These are phyloP conservation scores for Cephalopholis sonnerati DNA, from an alignment of 2,113 vertebrate species.

Conservation along the genomic window DNA sequence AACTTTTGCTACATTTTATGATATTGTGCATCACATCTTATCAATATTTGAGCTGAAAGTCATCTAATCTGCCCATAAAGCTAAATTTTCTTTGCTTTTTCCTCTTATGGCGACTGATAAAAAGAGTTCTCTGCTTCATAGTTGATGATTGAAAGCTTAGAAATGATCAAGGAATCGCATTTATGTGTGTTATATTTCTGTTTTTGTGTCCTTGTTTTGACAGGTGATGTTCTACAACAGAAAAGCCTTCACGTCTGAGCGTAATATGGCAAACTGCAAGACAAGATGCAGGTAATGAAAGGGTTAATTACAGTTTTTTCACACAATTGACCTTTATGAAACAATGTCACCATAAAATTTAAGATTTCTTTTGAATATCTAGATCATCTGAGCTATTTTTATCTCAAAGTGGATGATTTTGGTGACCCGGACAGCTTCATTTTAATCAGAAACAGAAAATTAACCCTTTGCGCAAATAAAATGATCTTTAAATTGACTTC, in stretches of 20 bases:
- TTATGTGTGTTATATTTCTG: neutral
- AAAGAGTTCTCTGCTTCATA: accelerated
- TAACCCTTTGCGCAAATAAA: conserved; percentile 36
- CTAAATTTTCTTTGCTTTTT: neutral
- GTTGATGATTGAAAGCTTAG: neutral
- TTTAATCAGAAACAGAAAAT: conserved; percentile 2
- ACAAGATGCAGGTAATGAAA: conserved; percentile 62
- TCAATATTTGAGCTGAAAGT: neutral
- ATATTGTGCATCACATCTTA: neutral
- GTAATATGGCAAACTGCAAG: neutral
- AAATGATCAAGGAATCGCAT: neutral
- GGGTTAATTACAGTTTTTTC: conserved; percentile 57
- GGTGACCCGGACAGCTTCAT: accelerated
- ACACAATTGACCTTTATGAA: neutral
- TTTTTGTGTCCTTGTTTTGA: conserved; percentile 32
- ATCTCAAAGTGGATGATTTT: neutral
- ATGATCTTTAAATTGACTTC: neutral
- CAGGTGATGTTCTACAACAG: conserved; percentile 36
- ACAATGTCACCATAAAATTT: neutral
- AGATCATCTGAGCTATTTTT: neutral
- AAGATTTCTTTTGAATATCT: accelerated
- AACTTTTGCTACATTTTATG: neutral
- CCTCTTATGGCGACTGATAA: accelerated
- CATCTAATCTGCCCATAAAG: neutral
- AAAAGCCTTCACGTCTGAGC: neutral